Base-by-base conservation (phyloP, 2,888 invertebrate genomes). In the Orthonychiurus folsomi region DNA sequence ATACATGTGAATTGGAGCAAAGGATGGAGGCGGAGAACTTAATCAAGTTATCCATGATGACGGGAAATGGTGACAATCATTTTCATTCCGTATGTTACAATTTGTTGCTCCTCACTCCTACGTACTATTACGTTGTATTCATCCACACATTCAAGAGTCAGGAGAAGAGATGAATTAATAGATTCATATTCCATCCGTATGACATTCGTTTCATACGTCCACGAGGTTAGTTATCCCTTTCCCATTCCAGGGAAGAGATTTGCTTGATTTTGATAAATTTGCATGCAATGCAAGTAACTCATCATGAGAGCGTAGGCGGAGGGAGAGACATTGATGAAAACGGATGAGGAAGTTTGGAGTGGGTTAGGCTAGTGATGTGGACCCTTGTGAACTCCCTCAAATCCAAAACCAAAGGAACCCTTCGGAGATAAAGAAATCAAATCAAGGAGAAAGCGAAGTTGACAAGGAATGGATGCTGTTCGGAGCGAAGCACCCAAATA, bases 261-360 rank as follows among this genome's bases (percentile, higher is more conserved):
- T 28, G 53, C 48, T 50, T 61, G 61, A 61, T 61, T 61, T 61
- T 61, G 61, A 61, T 56, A 61, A 61, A 61, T 61, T 61, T 61
- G 61, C 61, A 56, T 61, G 61, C 50, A 28, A 61, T 47, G 54
- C 55, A 54, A 37, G 37, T 37, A 37, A 37, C 61, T 61, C 61
- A 61, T 61, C 61, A 56, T 28, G 61, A 48, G 50, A 26, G 15
- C 18, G 26, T 56, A 20, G 15, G 15, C 5, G 21, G 50, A 50
- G 56, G 50, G 50, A n/a, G 50, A 56, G 61, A 61, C 61, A 61
- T 61, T 61, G 61, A 61, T 61, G 55, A 56, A 56, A 61, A 61
- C 52, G 61, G 61, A 61, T 61, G 61, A 50, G 56, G 54, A 54
- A 47, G 47, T 21, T 28, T 20, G 59, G 52, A 9, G 27, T 37